These are phyloP conservation scores for Onychomys leucogaster DNA, from an alignment of 2,797 vertebrate genomes.

Conservation along the genomic window DNA sequence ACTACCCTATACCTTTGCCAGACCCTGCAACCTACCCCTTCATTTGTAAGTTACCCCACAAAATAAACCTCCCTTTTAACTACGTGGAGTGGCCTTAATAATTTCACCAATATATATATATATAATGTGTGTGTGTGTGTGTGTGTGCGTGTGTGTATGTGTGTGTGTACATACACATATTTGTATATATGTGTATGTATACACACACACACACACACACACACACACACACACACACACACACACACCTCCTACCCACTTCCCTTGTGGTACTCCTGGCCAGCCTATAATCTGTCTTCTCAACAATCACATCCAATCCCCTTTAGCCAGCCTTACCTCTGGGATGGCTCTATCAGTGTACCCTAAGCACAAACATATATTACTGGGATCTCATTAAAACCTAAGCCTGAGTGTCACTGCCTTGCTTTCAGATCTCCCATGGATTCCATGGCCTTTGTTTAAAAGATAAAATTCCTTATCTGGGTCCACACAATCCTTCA, in stretches of 20 bases:
- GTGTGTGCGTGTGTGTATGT: no score
- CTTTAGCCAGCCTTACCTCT: neutral
- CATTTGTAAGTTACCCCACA: no score
- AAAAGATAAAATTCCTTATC: neutral
- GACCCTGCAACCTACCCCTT: no score
- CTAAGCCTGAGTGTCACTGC: neutral
- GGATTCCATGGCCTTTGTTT: neutral
- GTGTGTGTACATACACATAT: no score
- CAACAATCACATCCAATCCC: no score
- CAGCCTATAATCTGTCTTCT: neutral
- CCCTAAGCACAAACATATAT: neutral
- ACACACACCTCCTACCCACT: neutral
- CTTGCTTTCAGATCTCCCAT: neutral
- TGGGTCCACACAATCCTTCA: neutral
- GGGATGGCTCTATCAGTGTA: neutral
- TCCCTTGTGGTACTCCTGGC: neutral
- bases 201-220: neutral
- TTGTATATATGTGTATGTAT: no score
- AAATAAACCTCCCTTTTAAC: no score
- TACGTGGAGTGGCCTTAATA: no score
- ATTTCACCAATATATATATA: neutral
- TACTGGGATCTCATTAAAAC: neutral
- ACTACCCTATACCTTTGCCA: no score
- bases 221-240: no score
- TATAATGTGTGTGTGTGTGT: no score